Percentiles rank a stretch among this genome's conserved stretches.
These are phyloP conservation scores for Charadrius vociferus DNA, from an alignment of 2,113 vertebrate species.

Conservation along the genomic window DNA sequence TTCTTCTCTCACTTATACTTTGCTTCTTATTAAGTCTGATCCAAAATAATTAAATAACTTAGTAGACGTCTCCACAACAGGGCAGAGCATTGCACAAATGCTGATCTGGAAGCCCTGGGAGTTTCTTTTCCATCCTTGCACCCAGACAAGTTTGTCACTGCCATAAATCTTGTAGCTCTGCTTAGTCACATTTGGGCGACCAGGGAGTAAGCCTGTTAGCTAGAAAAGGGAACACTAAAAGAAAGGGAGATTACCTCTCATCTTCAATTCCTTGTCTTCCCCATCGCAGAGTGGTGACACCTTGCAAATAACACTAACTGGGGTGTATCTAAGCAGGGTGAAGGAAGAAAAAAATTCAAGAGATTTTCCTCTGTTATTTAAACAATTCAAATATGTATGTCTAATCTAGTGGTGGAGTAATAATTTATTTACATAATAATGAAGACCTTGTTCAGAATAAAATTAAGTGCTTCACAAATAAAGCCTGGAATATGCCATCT, in stretches of 20 bases:
- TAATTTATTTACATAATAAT: neutral
- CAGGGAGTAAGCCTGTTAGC: neutral
- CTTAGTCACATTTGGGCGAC: neutral
- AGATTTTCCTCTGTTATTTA: neutral
- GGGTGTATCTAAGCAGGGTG: neutral
- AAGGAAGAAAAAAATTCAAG: neutral
- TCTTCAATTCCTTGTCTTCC: neutral
- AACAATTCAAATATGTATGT: neutral
- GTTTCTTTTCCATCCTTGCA: neutral
- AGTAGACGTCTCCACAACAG: neutral
- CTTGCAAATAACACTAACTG: neutral
- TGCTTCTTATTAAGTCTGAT: neutral
- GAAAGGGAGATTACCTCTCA: neutral
- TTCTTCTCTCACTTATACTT: neutral
- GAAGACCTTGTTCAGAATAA: neutral
- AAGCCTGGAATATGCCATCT: neutral
- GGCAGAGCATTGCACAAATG: neutral
- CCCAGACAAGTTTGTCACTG: neutral
- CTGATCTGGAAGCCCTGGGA: neutral
- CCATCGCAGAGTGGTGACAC: neutral
- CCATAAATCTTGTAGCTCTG: neutral
- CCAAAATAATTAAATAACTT: neutral
- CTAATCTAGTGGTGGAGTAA: neutral
- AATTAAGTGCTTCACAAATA: neutral
- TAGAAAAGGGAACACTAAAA: neutral